Percentiles rank a stretch among this genome's conserved stretches.
Evolutionary conservation across 2,113 vertebrate genomes (phyloP).

Genomic region (Ceratotherium simum): DNA sequence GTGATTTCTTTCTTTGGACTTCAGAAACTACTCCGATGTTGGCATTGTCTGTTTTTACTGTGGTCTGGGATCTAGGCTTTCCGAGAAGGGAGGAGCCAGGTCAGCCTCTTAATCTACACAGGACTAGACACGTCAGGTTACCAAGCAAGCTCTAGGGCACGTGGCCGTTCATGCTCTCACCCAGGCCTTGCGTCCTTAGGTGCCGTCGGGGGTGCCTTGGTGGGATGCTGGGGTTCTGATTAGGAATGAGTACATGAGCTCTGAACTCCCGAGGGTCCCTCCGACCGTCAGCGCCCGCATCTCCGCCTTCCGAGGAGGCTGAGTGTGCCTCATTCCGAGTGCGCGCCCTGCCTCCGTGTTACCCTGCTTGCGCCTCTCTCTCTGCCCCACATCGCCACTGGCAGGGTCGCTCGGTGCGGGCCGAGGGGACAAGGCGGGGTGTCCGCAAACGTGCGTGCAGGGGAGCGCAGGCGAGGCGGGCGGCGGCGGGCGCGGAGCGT

Average conservation of each 20-base stretch:
- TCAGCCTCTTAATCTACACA: background rate
- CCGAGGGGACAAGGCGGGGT: background rate
- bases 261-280: background rate
- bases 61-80: background rate
- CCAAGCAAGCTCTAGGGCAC: background rate
- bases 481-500: background rate
- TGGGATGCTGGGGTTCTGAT: background rate
- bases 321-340: background rate
- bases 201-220: background rate
- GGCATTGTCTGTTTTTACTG: background rate
- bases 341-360: background rate
- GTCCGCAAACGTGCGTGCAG: background rate
- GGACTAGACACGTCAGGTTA: background rate
- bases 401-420: background rate
- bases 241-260: background rate
- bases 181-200: background rate
- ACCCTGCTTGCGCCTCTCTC: background rate
- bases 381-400: background rate
- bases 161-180: background rate
- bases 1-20: background rate
- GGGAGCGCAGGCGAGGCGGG: conserved; percentile 56
- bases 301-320: background rate
- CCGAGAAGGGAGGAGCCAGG: conserved; percentile 29
- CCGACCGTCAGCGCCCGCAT: background rate
- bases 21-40: background rate